phyloP scores from a whole-genome alignment of 2,888 invertebrate genomes.

The Itoplectis maculator region DNA sequence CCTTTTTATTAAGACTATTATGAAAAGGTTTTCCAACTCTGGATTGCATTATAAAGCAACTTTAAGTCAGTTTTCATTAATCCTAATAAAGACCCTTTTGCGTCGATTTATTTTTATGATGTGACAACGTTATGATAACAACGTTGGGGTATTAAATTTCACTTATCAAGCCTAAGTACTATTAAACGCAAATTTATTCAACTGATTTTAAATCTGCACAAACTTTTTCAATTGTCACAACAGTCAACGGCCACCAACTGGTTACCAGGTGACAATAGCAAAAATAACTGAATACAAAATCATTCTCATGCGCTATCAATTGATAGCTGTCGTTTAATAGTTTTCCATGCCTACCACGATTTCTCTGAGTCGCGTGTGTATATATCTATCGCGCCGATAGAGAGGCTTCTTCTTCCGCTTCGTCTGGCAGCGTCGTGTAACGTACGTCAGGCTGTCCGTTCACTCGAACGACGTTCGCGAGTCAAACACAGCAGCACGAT shows the following conservation, averaged over 20 bases:
- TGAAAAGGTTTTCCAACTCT: not conserved
- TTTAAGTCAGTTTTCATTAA: not conserved
- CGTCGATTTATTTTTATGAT: too few relatives aligned
- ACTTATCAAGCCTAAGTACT: too few relatives aligned
- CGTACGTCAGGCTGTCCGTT: slow-evolving; percentile 57
- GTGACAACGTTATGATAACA: too few relatives aligned
- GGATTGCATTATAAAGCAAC: not conserved
- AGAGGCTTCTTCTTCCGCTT: slow-evolving; percentile 27
- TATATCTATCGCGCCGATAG: not conserved
- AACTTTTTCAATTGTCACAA: too few relatives aligned
- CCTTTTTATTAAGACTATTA: too few relatives aligned
- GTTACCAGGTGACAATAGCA: not conserved
- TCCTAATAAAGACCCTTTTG: not conserved
- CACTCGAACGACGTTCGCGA: slow-evolving; percentile 35
- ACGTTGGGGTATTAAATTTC: too few relatives aligned
- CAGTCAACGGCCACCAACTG: too few relatives aligned
- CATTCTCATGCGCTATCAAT: not conserved
- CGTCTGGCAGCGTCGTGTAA: slow-evolving; percentile 38
- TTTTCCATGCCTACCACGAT: too few relatives aligned
- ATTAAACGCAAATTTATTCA: too few relatives aligned
- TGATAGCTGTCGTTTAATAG: too few relatives aligned
- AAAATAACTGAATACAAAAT: not conserved
- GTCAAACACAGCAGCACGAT: slow-evolving; percentile 41
- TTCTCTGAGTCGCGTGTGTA: not conserved
- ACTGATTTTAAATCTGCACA: too few relatives aligned